A percentile compares a stretch with the other conserved stretches of the same genome.
phyloP scores from a whole-genome alignment of 2,113 vertebrate genomes.

The Herpailurus yagouaroundi region DNA sequence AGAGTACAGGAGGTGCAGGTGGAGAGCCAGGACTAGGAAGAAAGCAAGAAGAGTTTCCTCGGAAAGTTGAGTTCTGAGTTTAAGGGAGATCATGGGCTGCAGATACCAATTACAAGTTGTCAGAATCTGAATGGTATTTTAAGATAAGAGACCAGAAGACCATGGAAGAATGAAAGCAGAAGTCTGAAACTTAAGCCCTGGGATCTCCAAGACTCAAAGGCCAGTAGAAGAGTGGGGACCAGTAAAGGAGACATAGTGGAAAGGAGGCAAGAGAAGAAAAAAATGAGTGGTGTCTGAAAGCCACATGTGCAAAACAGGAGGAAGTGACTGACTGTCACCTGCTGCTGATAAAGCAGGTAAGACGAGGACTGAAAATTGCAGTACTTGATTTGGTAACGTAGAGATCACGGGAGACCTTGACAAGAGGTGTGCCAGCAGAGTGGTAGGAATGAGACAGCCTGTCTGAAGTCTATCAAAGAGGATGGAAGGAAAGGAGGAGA shows the following conservation, averaged over 20 bases:
- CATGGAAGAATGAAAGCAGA: background rate
- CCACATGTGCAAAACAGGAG: background rate
- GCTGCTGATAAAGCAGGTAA: background rate
- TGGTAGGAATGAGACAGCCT: background rate
- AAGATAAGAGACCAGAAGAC: background rate
- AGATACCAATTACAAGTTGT: background rate
- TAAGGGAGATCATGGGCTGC: background rate
- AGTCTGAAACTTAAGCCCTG: background rate
- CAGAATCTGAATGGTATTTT: background rate
- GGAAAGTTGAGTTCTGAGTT: background rate
- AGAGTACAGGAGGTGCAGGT: background rate
- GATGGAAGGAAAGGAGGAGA: background rate
- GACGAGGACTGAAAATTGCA: background rate
- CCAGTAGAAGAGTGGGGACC: background rate
- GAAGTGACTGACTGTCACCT: background rate
- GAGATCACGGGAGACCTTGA: background rate
- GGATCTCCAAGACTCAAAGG: background rate
- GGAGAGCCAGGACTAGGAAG: background rate
- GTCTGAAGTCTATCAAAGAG: background rate
- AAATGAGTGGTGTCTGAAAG: background rate
- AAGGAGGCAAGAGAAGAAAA: background rate
- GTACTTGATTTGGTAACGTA: too few relatives aligned
- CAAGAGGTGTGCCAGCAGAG: background rate
- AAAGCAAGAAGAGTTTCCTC: background rate
- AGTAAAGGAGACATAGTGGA: background rate